These are phyloP conservation scores for Macquaria australasica DNA, from an alignment of 2,113 vertebrate genomes.

Conservation along the genomic window DNA sequence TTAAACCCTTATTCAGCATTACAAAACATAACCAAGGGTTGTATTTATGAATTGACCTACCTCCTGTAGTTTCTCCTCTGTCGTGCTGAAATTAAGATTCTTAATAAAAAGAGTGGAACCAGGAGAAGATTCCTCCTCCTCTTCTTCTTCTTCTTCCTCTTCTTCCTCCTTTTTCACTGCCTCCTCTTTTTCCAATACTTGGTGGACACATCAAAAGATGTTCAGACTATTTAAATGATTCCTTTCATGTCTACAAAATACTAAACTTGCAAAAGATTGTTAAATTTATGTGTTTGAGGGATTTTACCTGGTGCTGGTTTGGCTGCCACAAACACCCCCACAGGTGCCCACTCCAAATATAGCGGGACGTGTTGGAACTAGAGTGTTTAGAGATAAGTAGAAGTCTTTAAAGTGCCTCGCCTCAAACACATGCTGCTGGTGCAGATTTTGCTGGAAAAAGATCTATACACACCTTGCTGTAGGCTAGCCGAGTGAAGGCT, in stretches of 20 bases:
- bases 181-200: conserved; percentile 36
- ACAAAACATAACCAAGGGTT: neutral
- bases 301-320: conserved; percentile 67
- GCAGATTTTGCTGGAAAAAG: neutral
- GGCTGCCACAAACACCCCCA: conserved; percentile 87
- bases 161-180: conserved; percentile 37
- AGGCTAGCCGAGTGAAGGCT: conserved; percentile 93
- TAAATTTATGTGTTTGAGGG: neutral
- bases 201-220: neutral
- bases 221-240: neutral
- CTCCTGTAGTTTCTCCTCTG: conserved; percentile 88
- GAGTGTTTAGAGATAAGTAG: conserved; percentile 6
- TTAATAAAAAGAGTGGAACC: conserved; percentile 97
- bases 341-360: conserved; percentile 96
- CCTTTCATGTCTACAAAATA: neutral
- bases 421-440: neutral
- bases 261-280: neutral
- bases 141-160: conserved; percentile 80
- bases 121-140: conserved; percentile 87
- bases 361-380: conserved; percentile 87
- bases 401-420: neutral
- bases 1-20: neutral
- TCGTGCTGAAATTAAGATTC: conserved; percentile 94
- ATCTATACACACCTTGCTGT: conserved; percentile 88
- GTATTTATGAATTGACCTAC: conserved; percentile 59